phyloP scores from a whole-genome alignment of 2,797 vertebrate genomes.

The Sus cebifrons region DNA sequence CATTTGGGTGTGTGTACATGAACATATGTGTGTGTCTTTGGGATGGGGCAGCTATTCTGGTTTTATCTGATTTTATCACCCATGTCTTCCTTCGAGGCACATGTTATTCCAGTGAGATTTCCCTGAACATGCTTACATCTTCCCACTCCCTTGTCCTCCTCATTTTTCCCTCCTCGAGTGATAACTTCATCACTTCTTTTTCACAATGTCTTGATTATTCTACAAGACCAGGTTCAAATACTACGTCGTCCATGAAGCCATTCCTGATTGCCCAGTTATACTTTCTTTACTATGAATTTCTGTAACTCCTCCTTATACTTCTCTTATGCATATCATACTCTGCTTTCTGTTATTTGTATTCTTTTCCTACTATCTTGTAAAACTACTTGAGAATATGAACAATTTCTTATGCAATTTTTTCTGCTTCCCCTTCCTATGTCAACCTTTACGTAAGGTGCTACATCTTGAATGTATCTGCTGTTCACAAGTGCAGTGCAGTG shows the following conservation, averaged over 20 bases:
- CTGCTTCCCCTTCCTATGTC: not conserved
- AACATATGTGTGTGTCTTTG: not conserved
- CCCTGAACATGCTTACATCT: not conserved
- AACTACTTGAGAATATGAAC: not conserved
- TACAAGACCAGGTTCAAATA: not conserved
- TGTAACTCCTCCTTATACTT: not conserved
- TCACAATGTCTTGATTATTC: not conserved
- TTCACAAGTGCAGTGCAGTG: not conserved
- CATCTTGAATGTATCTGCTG: not conserved
- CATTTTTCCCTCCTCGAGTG: not conserved
- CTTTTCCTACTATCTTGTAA: not conserved
- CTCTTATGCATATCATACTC: not conserved
- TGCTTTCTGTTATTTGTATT: not conserved
- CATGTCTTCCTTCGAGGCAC: not conserved
- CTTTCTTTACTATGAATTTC: not conserved
- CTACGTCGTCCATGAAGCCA: not conserved
- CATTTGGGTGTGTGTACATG: rapidly evolving
- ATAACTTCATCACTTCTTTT: not conserved
- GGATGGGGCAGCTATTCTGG: not conserved
- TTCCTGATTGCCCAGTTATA: not conserved
- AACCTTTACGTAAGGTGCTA: not conserved
- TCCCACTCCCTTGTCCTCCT: no score
- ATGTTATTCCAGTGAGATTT: not conserved
- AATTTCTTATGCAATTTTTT: not conserved
- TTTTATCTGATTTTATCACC: not conserved